These are phyloP conservation scores for Esox lucius DNA, from an alignment of 2,797 vertebrate genomes.

Conservation along the genomic window DNA sequence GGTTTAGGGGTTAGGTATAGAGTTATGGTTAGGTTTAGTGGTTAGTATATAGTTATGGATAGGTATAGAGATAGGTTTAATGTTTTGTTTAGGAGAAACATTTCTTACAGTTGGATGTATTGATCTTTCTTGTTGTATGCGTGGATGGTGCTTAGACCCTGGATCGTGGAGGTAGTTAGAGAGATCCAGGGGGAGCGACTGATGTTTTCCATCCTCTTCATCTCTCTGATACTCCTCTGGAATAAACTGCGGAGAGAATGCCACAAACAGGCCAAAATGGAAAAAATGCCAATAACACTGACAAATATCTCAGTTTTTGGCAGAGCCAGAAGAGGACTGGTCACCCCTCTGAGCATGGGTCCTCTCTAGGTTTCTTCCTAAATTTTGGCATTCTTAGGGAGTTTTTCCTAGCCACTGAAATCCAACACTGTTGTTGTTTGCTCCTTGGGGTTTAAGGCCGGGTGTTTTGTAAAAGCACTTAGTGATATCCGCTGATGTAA, in stretches of 20 bases:
- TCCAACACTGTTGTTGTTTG: no score
- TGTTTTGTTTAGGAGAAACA: not conserved
- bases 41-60: no score
- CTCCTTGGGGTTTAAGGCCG: no score
- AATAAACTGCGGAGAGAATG: slow-evolving; percentile 65
- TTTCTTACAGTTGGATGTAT: slow-evolving; percentile 68
- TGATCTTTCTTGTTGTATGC: slow-evolving; percentile 70
- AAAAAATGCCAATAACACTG: not conserved
- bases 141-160: slow-evolving; percentile 80
- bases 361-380: no score
- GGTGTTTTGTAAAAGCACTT: no score
- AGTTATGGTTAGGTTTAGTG: not conserved
- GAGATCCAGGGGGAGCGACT: slow-evolving; percentile 81
- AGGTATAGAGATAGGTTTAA: not conserved
- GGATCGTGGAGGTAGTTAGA: slow-evolving; percentile 72
- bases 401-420: no score
- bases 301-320: no score
- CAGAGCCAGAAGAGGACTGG: no score
- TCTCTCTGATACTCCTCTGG: slow-evolving; percentile 71
- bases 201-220: slow-evolving; percentile 81
- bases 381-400: no score
- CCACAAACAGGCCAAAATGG: not conserved
- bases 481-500: no score
- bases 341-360: no score
- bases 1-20: not conserved